Conservation (phyloP, 2,888 invertebrate genomes). For the Drosophila infuscata region DNA sequence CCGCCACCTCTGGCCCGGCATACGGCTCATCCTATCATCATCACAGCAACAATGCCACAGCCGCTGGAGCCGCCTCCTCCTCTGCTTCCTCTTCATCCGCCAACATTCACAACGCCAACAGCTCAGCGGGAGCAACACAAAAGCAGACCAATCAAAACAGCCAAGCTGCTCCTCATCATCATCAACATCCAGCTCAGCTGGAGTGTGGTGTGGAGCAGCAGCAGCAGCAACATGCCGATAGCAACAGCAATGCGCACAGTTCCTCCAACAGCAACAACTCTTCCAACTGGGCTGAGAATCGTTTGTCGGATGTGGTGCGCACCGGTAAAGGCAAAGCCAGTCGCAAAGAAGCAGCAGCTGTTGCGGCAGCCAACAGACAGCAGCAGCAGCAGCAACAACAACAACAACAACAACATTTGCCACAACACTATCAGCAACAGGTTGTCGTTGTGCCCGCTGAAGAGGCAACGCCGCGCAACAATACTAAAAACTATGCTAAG, state of each 20-base stretch:
- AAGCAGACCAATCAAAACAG: constrained; percentile 43
- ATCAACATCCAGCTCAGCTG: constrained; percentile 5
- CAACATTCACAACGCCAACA: constrained; percentile 54
- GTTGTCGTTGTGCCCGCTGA: constrained; percentile 77
- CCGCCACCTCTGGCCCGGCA: constrained; percentile 86
- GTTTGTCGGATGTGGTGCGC: constrained; percentile 92
- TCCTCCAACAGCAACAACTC: constrained; percentile 54
- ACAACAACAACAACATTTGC: constrained; percentile 53
- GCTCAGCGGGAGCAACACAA: constrained; percentile 46
- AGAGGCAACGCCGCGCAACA: constrained; percentile 82
- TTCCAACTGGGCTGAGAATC: constrained; percentile 86
- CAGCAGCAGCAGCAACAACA: too few species aligned
- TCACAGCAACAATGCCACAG: constrained; percentile 53
- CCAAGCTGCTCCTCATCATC: constrained; percentile 1
- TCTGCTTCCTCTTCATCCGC: background rate
- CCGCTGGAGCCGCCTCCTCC: background rate
- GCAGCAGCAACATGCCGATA: constrained; percentile 60
- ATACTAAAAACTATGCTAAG: constrained; percentile 80
- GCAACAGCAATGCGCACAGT: constrained; percentile 67
- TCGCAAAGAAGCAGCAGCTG: constrained; percentile 79
- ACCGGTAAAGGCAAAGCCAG: constrained; percentile 74
- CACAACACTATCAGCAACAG: constrained; percentile 37
- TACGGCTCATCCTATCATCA: constrained; percentile 36
- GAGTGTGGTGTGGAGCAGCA: constrained; percentile 49
- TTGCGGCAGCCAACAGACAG: constrained; percentile 57